Evolutionary conservation across 2,113 vertebrate species (phyloP), one percentile per base, ranked within the genome.

Genomic region (Turnix velox): DNA sequence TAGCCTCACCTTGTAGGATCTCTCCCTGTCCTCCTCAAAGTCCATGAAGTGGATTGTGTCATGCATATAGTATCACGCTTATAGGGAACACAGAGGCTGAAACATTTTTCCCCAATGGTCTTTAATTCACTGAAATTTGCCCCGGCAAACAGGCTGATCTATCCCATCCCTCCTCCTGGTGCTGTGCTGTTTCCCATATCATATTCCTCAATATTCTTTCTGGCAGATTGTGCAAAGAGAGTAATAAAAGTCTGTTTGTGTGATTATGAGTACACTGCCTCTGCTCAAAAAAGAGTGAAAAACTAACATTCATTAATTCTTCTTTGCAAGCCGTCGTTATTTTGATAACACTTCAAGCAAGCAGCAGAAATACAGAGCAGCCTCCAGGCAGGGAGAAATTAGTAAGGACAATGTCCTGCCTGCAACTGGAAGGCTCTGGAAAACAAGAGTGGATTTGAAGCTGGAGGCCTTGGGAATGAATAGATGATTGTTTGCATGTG

Each of bases 401-500:
- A 95, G 69, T 65, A 63, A 81, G 72, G 69, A 54, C 51, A 90
- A 27, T 62, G 63, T 69, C 84, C 42, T 80, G 75, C 90, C 61
- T 85, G 84, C 74, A 88, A 72, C 66, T 75, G 75, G 85, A 73
- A 78, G 57, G 65, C 59, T 77, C 84, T 68, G 65, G 58, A 63
- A 76, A 94, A 91, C 91, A 90, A 90, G 66, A 69, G 68, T 39
- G 49, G 14, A 63, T 92, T 95, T 95, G 77, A 96, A 71, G 76
- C 69, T n/a, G 62, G 58, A 89, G 63, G 81, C 62, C 84, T 90
- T 48, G 42, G 48, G 67, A 96, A 94, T 97, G 71, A 88, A 81
- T 88, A 43, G 81, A 35, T 79, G 88, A 93, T 96, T 97, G 88
- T 97, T 93, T 94, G 76, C 75, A 67, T 87, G 94, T 83, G 88